Evolutionary conservation across 2,797 vertebrate genomes (phyloP), one percentile per base, ranked within the genome.

Genomic region (Poliocrania exsul): DNA sequence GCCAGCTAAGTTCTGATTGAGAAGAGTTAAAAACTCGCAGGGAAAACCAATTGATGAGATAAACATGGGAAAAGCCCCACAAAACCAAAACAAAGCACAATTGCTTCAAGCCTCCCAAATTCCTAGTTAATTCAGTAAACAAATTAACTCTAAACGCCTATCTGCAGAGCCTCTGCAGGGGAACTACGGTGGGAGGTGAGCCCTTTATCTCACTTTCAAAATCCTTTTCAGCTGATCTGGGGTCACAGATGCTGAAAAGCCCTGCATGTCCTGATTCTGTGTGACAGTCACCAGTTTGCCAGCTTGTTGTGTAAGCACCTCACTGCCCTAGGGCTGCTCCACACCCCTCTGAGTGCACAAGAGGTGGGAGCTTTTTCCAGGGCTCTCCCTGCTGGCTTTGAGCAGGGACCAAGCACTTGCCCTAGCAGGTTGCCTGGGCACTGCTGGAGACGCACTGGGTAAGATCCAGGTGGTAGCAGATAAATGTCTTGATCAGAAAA

Each of bases 81-180:
- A 84, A 79, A 92, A 81, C 26, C 62, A 61, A 92, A 93, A 86
- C 84, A 85, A 80, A 93, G 46, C 11, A 23, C 57, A 88, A 65
- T 78, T 83, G 75, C 54, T 94, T 83, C 87, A 79, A 95, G 73
- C 54, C 40, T 92, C 37, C 35, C 28, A 67, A 71, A 92, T 81
- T 81, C 85, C 65, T 80, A 42, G 64, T 91, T 93, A 80, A 94
- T 94, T 95, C 83, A 73, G 88, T 87, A 93, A 95, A 92, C 91
- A 91, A 95, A 96, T 93, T 77, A 89, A 91, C 86, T 57, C 75
- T 50, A 78, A 57, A 53, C 49, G 94, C 46, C 84, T 87, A 74
- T 89, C 81, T 89, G n/a, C 35, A 40, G 53, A 49, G 31, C 31
- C 93, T 93, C 92, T 85, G 75, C 84, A 74, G 88, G 90, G 93